Evolutionary conservation across 53 echinoderm and acorn worm species (phyloP).

Genomic region (Mesocentrotus franciscanus): DNA sequence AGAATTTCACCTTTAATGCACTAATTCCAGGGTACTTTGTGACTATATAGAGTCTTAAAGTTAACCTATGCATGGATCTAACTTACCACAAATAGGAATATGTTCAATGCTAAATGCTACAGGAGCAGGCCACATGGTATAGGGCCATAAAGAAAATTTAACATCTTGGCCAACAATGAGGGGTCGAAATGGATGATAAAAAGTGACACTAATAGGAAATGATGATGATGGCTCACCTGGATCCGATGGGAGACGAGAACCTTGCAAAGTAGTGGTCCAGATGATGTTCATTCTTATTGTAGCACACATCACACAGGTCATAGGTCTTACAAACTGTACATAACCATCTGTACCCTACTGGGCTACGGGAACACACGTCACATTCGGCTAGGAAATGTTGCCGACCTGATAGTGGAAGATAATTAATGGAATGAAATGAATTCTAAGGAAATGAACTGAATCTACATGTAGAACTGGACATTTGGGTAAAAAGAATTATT

Average conservation of each 20-base stretch:
- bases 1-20: too few relatives aligned
- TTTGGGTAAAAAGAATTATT: too few relatives aligned
- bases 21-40: too few relatives aligned
- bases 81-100: too few relatives aligned
- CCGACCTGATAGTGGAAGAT: neutral
- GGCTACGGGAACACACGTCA: neutral
- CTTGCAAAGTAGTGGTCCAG: conserved; percentile 12
- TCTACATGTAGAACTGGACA: too few relatives aligned
- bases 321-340: neutral
- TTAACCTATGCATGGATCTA: too few relatives aligned
- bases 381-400: neutral
- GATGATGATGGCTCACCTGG: neutral
- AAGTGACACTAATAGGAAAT: neutral
- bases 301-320: neutral
- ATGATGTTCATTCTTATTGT: neutral
- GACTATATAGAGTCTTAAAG: too few relatives aligned
- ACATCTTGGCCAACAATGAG: too few relatives aligned
- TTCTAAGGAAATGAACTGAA: neutral
- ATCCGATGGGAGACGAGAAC: neutral
- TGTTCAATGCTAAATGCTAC: too few relatives aligned
- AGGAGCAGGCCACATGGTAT: too few relatives aligned
- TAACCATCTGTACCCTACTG: neutral
- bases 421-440: neutral
- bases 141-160: too few relatives aligned
- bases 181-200: too few relatives aligned